Percentiles rank a stretch among this genome's conserved stretches.
Evolutionary conservation across 1,140 invertebrate genomes (phyloP).

Genomic region (Argopecten irradians): DNA sequence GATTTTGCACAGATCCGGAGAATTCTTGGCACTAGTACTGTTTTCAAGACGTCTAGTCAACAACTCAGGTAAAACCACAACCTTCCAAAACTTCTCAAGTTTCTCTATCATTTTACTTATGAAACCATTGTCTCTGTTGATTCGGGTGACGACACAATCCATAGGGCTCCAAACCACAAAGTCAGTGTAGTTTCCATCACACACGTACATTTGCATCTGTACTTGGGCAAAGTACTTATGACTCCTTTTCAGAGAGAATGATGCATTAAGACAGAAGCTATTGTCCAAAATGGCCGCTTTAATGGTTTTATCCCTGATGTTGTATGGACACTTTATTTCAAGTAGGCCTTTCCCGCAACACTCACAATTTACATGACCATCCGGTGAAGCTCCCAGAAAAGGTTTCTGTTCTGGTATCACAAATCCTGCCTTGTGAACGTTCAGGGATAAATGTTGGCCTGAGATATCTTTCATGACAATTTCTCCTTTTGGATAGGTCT

Average conservation of each 20-base stretch:
- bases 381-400: neutral
- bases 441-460: neutral
- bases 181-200: neutral
- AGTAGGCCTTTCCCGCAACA: no score
- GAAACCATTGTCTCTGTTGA: neutral
- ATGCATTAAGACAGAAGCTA: neutral
- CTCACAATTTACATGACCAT: neutral
- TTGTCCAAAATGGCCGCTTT: no score
- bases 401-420: neutral
- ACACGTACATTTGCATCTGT: neutral
- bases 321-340: no score
- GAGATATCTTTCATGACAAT: neutral
- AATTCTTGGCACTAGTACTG: neutral
- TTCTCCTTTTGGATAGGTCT: neutral
- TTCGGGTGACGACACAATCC: neutral
- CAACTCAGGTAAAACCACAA: constrained; percentile 16
- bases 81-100: neutral
- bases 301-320: no score
- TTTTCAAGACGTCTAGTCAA: constrained; percentile 24
- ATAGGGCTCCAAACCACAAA: constrained; percentile 21
- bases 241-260: neutral
- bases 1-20: no score
- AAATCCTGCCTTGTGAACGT: neutral
- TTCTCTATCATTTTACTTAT: neutral
- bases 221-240: neutral